Evolutionary conservation across 2,113 vertebrate genomes (phyloP).

Genomic region (Equus przewalskii): DNA sequence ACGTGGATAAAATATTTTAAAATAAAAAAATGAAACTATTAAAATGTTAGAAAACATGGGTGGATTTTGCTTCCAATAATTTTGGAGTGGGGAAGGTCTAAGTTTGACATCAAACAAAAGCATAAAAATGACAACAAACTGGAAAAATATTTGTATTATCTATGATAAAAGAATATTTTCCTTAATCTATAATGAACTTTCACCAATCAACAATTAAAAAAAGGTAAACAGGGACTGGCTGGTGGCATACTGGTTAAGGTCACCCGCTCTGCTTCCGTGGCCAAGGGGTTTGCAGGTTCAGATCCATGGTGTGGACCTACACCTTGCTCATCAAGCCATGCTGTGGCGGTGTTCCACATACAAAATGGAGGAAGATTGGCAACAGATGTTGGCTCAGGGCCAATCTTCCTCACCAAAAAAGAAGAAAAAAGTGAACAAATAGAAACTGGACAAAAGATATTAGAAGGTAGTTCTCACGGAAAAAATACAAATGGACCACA

Average conservation of each 20-base stretch:
- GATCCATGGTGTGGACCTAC: too few species aligned
- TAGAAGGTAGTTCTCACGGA: not conserved
- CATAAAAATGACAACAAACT: conserved; percentile 32
- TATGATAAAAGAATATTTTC: not conserved
- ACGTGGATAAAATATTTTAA: conserved; percentile 22
- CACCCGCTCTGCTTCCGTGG: too few species aligned
- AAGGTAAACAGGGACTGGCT: not conserved
- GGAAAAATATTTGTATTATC: not conserved
- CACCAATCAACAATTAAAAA: conserved; percentile 28
- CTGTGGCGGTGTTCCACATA: too few species aligned
- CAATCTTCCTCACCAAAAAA: not conserved
- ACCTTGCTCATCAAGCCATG: too few species aligned
- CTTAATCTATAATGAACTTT: conserved; percentile 13
- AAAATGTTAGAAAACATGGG: conserved; percentile 33
- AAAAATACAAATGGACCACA: not conserved
- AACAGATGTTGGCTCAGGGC: too few species aligned
- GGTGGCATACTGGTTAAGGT: too few species aligned
- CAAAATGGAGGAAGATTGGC: too few species aligned
- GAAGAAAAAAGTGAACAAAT: not conserved
- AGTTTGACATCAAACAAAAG: conserved; percentile 41
- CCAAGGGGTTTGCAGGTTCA: too few species aligned
- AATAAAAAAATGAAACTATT: not conserved
- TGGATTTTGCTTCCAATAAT: conserved; percentile 46
- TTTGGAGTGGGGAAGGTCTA: conserved; percentile 19
- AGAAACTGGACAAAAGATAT: not conserved